Percentiles rank a stretch among this genome's conserved stretches.
These are phyloP conservation scores for Timema podura DNA, from an alignment of 2,888 invertebrate species.

Conservation along the genomic window DNA sequence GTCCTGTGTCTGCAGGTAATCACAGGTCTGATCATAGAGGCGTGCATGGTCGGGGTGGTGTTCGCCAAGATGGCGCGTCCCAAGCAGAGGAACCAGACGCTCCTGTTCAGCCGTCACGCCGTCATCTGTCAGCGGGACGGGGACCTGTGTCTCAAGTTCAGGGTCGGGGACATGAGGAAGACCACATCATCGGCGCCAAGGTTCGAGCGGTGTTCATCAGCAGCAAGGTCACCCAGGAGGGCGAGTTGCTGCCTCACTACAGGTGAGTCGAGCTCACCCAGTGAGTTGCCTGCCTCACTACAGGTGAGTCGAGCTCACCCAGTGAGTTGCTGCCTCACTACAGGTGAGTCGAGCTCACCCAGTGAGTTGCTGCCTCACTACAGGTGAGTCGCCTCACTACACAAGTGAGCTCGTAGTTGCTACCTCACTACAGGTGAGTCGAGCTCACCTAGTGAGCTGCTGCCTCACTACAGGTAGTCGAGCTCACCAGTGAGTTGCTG, in stretches of 20 bases:
- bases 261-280: constrained; percentile 23
- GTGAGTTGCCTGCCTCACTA: constrained; percentile 69
- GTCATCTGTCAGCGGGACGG: constrained; percentile 74
- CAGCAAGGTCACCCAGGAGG: constrained; percentile 58
- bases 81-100: constrained; percentile 68
- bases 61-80: constrained; percentile 78
- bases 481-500: constrained; percentile 61
- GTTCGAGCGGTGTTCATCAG: constrained; percentile 66
- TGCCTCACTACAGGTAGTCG: constrained; percentile 56
- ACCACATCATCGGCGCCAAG: constrained; percentile 77
- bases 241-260: constrained; percentile 68
- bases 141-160: constrained; percentile 70
- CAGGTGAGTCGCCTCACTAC: constrained; percentile 33
- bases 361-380: constrained; percentile 70
- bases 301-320: constrained; percentile 30
- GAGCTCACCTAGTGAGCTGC: constrained; percentile 52
- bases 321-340: constrained; percentile 69
- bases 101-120: constrained; percentile 67
- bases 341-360: constrained; percentile 30
- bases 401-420: too few relatives aligned
- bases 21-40: constrained; percentile 11
- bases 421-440: constrained; percentile 56
- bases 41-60: constrained; percentile 52
- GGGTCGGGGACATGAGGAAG: constrained; percentile 73
- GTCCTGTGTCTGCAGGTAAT: not conserved